A percentile compares a stretch with the other conserved stretches of the same genome.
These are phyloP conservation scores for Ptychochromis oligacanthus DNA, from an alignment of 2,113 vertebrate genomes.

Conservation along the genomic window DNA sequence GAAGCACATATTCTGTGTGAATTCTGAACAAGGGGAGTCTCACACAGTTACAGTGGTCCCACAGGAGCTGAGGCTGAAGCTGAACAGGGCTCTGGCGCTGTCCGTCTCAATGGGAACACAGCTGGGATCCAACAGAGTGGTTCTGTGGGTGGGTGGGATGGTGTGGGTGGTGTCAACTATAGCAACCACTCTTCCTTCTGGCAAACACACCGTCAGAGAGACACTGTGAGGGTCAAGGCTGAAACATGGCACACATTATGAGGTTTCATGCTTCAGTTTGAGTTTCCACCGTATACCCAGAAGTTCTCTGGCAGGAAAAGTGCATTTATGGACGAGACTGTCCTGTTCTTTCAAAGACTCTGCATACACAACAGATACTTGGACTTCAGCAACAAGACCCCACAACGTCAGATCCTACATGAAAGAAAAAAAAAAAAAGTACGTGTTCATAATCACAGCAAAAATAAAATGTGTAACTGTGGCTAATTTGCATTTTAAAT, in stretches of 20 bases:
- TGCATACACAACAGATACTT: conserved; percentile 47
- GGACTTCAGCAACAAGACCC: conserved; percentile 39
- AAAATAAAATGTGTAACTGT: not conserved
- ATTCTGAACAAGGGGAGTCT: not conserved
- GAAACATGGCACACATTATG: not conserved
- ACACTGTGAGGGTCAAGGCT: not conserved
- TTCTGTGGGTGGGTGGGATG: conserved; percentile 56
- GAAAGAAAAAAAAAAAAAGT: too few species aligned
- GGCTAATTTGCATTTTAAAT: not conserved
- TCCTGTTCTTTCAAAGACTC: conserved; percentile 30
- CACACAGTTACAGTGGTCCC: conserved; percentile 69
- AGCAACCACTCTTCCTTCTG: conserved; percentile 71
- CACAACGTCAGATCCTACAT: conserved; percentile 49
- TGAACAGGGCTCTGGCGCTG: conserved; percentile 69
- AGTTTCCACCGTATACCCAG: conserved; percentile 40
- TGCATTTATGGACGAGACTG: conserved; percentile 44
- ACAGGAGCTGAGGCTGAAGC: conserved; percentile 70
- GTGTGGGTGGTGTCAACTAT: conserved; percentile 64
- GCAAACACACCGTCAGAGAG: conserved; percentile 64
- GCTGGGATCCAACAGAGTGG: conserved; percentile 62
- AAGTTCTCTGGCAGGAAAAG: conserved; percentile 54
- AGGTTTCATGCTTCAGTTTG: not conserved
- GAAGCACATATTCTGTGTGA: not conserved
- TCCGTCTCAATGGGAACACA: conserved; percentile 69
- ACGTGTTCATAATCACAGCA: not conserved